Evolutionary conservation across 2,888 invertebrate genomes (phyloP).

Genomic region (Dicranocentrus wangi): DNA sequence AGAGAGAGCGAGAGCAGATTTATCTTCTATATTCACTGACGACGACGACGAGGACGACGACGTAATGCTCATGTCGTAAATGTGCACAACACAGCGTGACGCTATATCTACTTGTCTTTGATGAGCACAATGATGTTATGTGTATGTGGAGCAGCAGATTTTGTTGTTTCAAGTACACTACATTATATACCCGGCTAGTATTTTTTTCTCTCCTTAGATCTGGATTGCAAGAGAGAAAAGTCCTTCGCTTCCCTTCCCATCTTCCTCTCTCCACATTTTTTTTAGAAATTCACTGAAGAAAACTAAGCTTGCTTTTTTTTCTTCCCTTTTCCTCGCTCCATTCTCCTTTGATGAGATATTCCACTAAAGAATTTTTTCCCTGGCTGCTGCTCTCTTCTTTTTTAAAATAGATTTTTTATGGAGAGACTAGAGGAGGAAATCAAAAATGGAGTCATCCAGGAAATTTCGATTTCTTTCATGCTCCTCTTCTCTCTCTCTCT

Average conservation of each 20-base stretch:
- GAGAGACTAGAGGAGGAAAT: slow-evolving; percentile 15
- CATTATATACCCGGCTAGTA: too few relatives aligned
- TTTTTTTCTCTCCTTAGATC: too few relatives aligned
- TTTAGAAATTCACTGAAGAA: slow-evolving; percentile 3
- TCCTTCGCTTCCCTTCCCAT: too few relatives aligned
- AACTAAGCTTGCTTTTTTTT: background rate
- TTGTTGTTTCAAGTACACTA: too few relatives aligned
- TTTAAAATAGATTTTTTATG: slow-evolving; percentile 24
- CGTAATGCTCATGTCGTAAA: background rate
- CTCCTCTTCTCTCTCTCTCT: too few relatives aligned
- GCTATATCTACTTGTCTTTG: background rate
- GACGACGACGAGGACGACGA: too few relatives aligned
- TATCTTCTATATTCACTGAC: slow-evolving; percentile 1
- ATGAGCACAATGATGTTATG: too few relatives aligned
- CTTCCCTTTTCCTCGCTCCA: slow-evolving; percentile 10
- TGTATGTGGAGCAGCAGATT: too few relatives aligned
- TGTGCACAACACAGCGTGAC: background rate
- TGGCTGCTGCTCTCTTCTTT: background rate
- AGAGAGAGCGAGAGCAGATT: too few relatives aligned
- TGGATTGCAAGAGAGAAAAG: too few relatives aligned
- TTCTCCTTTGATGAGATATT: background rate
- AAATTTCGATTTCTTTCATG: slow-evolving; percentile 13
- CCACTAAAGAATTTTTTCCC: slow-evolving; percentile 12
- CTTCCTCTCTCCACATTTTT: too few relatives aligned
- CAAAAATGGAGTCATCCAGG: slow-evolving; percentile 28